Evolutionary conservation across 2,113 vertebrate species (phyloP).

Genomic region (Gambusia holbrooki): DNA sequence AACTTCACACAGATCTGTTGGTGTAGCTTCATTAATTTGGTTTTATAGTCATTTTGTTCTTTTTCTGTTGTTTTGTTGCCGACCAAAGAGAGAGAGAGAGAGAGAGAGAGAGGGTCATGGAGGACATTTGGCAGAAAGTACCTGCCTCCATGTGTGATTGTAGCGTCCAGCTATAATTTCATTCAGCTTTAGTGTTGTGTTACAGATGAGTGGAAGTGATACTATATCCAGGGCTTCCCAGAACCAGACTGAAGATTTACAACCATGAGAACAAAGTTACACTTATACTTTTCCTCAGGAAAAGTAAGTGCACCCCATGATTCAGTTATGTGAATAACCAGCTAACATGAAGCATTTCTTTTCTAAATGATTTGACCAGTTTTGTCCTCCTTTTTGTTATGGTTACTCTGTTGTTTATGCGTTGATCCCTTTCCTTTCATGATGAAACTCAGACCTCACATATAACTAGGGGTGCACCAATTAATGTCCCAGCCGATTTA

Average conservation of each 20-base stretch:
- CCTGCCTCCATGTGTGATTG: not conserved
- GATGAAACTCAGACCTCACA: no score
- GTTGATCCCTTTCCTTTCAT: no score
- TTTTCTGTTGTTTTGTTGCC: no score
- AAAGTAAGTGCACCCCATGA: not conserved
- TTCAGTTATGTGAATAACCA: not conserved
- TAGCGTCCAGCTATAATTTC: constrained; percentile 10
- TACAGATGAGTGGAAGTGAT: no score
- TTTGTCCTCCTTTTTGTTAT: not conserved
- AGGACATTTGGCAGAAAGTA: constrained; percentile 19
- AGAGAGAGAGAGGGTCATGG: not conserved
- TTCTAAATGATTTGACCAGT: no score
- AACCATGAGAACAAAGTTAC: not conserved
- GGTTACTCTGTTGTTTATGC: not conserved
- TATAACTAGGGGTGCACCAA: no score
- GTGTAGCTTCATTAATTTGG: not conserved
- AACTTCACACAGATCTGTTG: not conserved
- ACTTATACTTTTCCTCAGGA: not conserved
- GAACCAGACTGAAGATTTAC: not conserved
- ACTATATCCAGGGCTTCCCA: not conserved
- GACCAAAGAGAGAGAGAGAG: not conserved
- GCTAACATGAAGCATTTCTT: no score
- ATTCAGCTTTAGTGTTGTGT: no score
- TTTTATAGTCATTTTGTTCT: not conserved
- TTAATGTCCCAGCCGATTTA: no score